phyloP scores from a whole-genome alignment of 2,888 invertebrate species.

The Muscina levida region DNA sequence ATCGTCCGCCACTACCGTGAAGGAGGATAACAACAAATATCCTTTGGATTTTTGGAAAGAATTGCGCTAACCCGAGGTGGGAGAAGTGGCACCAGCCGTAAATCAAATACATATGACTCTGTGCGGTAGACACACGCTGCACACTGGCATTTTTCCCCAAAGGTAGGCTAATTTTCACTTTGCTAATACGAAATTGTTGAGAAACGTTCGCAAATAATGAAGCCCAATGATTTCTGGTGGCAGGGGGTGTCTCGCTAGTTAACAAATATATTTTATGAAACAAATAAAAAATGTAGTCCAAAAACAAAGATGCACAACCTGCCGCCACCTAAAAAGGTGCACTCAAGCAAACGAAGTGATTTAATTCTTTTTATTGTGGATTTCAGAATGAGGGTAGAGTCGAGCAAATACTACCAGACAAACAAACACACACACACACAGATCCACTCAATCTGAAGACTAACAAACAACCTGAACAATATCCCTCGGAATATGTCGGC shows the following conservation, averaged over 20 bases:
- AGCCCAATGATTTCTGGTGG: conserved; percentile 6
- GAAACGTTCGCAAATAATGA: conserved; percentile 25
- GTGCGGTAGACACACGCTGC: conserved; percentile 4
- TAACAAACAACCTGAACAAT: not conserved
- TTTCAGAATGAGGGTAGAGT: conserved; percentile 37
- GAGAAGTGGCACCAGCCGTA: conserved; percentile 41
- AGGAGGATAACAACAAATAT: conserved; percentile 59
- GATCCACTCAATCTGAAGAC: too few species aligned
- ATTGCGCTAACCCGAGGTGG: not conserved
- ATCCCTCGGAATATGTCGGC: too few species aligned
- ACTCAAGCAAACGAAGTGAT: conserved; percentile 73
- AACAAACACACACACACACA: not conserved
- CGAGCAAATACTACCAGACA: conserved; percentile 19
- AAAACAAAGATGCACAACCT: conserved; percentile 29
- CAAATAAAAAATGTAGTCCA: conserved; percentile 65
- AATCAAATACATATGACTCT: conserved; percentile 55
- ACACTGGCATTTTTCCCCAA: conserved; percentile 38
- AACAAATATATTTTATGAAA: conserved; percentile 49
- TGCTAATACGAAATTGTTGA: conserved; percentile 57
- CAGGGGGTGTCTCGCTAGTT: conserved; percentile 54
- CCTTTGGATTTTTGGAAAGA: conserved; percentile 47
- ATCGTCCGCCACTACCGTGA: conserved; percentile 31
- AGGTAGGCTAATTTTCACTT: conserved; percentile 71
- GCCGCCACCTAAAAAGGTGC: conserved; percentile 69
- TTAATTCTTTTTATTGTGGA: conserved; percentile 58